Evolutionary conservation across 2,797 vertebrate genomes (phyloP), one percentile per base, ranked within the genome.

Genomic region (Dromococcyx pavoninus): DNA sequence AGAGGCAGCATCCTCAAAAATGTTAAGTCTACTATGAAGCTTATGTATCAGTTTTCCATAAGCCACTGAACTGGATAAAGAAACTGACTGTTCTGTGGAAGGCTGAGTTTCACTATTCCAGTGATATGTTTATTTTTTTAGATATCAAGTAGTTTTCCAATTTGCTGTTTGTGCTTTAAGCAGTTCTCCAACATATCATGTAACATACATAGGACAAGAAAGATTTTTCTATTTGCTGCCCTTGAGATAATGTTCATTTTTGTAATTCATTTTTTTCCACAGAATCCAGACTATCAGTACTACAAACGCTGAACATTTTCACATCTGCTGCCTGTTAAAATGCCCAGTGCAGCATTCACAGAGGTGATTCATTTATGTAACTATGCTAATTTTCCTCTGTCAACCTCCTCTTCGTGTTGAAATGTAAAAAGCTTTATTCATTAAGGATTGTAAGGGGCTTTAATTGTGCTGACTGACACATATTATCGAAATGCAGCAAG

Each of bases 381-480:
- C 60, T 80, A n/a, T 86, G 76, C 16, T 93, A 73, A 94, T 90
- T 93, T 96, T 89, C 79, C 54, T 88, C 76, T 94, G 57, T 94
- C 86, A 50, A 86, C 53, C 44, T 93, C 65, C n/a, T 85, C 48
- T 94, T 86, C 25, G 17, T 39, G 80, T 46, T 85, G 64, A 92
- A 91, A 89, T 88, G 39, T 53, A 92, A 85, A 96, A 95, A 87
- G 35, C 43, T 85, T 89, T 91, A 95, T 93, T 93, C 78, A 92
- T 95, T 86, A 93, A 70, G 30, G 17, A 15, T 79, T 82, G n/a
- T 57, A 72, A 94, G 56, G 24, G 32, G 3, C 17, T 86, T 93
- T 84, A 91, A 88, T 81, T 91, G 72, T 76, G 27, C 32, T 90
- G 23, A 17, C 30, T 91, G 66, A 35, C 56, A 73, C 17, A 81